These are phyloP conservation scores for Lophotriccus pileatus DNA, from an alignment of 2,797 vertebrate species.

Conservation along the genomic window DNA sequence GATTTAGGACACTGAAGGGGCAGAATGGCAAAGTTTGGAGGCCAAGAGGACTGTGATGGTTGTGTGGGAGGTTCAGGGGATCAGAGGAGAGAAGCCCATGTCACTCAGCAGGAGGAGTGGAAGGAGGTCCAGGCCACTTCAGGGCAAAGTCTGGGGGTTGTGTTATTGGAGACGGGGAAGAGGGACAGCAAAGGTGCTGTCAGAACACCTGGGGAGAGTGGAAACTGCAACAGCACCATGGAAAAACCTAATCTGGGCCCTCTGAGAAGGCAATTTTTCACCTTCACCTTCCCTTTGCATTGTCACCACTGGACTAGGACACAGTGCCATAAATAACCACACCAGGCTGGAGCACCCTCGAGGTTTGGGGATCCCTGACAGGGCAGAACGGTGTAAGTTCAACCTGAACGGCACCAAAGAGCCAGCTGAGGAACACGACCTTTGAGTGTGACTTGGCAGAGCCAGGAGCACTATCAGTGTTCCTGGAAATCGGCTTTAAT, in stretches of 20 bases:
- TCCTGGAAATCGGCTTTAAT: not conserved
- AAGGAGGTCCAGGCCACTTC: not conserved
- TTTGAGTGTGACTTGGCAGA: conserved; percentile 20
- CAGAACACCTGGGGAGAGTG: not conserved
- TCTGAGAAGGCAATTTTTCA: not conserved
- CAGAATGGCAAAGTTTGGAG: not conserved
- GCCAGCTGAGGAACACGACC: not conserved
- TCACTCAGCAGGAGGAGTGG: not conserved
- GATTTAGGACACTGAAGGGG: not conserved
- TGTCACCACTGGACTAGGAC: not conserved
- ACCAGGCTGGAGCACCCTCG: not conserved
- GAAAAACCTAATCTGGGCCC: not conserved
- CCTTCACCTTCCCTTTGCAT: not conserved
- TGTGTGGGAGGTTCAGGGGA: not conserved
- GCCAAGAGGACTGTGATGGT: not conserved
- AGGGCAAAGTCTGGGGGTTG: rapidly evolving
- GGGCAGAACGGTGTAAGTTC: not conserved
- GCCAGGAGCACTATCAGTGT: not conserved
- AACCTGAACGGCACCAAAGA: not conserved
- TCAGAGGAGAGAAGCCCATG: rapidly evolving
- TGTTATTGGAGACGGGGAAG: not conserved
- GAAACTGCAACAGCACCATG: not conserved
- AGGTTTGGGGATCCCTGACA: not conserved
- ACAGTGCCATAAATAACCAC: not conserved
- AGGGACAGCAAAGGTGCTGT: not conserved